Percentiles rank a stretch among this genome's conserved stretches.
These are phyloP conservation scores for Tamandua tetradactyla DNA, from an alignment of 2,797 vertebrate genomes.

Conservation along the genomic window DNA sequence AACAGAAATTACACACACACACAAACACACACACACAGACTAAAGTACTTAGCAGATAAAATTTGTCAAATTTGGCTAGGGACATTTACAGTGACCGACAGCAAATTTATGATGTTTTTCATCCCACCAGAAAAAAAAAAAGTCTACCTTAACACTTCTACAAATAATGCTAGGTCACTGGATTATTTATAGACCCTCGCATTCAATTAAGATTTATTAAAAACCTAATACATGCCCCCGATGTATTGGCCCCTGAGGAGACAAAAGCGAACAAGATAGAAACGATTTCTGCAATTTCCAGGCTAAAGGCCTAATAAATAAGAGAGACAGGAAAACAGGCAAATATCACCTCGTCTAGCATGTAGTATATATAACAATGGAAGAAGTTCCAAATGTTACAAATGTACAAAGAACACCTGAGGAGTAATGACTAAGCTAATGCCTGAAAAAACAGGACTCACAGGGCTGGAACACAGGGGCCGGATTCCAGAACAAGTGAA, in stretches of 20 bases:
- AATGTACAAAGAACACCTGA: background rate
- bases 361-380: background rate
- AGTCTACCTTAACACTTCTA: background rate
- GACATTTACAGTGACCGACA: background rate
- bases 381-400: background rate
- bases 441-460: background rate
- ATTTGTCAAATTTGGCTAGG: background rate
- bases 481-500: background rate
- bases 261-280: background rate
- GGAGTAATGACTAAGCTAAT: background rate
- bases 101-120: background rate
- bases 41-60: background rate
- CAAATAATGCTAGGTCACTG: conserved; percentile 11
- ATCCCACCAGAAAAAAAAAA: background rate
- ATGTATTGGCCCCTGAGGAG: too few relatives aligned
- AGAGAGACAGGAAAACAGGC: background rate
- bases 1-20: background rate
- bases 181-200: background rate
- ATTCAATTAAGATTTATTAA: background rate
- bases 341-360: background rate
- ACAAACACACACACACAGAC: background rate
- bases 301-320: background rate
- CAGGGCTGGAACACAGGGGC: background rate
- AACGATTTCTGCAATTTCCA: background rate
- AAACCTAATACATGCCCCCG: background rate